Base-by-base conservation (phyloP, 2,113 vertebrate genomes). In the Anolis sagrei region DNA sequence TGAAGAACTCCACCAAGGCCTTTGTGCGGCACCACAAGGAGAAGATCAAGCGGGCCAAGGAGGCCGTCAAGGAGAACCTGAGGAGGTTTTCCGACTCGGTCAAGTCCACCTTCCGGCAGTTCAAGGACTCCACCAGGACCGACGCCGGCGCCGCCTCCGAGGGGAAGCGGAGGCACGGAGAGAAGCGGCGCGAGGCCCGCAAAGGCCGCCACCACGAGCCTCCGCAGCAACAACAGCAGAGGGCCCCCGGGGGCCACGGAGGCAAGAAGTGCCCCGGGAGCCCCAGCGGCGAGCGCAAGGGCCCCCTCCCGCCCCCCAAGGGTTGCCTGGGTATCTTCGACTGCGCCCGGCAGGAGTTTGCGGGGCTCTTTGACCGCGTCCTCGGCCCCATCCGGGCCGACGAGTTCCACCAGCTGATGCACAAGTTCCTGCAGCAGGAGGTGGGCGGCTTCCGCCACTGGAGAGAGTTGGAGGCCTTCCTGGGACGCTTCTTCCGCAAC, bases 21-120 rank as follows among this genome's bases (percentile, higher is more conserved):
- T 99, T 99, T 90, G 98, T 99, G 78, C 97, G 98, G 76, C 98
- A 99, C 88, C 99, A 99, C 94, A 99, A 99, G 91, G 98, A 99
- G 94, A 98, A 99, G 95, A 98, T 99, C 87, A 99, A 99, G 91
- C 98, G 98, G 92, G 98, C 98, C 75, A 99, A 99, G 93, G 98
- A 99, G 94, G 98, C 98, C 0, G 98, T 99, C 79, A 99, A 99
- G 91, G 98, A 98, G 92, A 99, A 99, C 91, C 94, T 99, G 58
- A 97, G 97, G 88, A 99, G 98, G 89, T 99, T 99, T 92, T 99
- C 98, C 0, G 98, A 99, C 94, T 99, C 99, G 0, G 98, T 99
- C 2, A 99, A 99, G 91, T 97, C 97, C 1, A 99, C 98, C 1
- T 99, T 99, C 91, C 96, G 97, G 88, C 96, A 98, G 89, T 99